phyloP scores from a whole-genome alignment of 2,797 vertebrate genomes.

The Potorous gilbertii region DNA sequence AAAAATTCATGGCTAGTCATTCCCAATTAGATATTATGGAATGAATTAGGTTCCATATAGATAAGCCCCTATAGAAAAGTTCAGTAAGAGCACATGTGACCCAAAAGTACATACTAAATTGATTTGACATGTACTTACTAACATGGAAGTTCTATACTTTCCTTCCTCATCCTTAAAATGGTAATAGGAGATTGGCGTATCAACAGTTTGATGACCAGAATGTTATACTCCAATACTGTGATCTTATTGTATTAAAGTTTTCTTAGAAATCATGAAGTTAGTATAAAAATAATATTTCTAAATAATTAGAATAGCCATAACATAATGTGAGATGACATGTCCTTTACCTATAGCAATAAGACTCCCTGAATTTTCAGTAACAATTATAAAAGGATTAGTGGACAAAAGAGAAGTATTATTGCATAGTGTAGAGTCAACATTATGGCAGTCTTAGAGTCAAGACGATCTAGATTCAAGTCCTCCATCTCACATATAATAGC shows the following conservation, averaged over 20 bases:
- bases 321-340: neutral
- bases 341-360: neutral
- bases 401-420: neutral
- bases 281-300: neutral
- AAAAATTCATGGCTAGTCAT: conserved; percentile 63
- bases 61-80: conserved; percentile 41
- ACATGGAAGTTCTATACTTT: conserved; percentile 37
- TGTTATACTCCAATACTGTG: conserved; percentile 20
- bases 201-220: neutral
- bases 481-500: neutral
- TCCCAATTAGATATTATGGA: conserved; percentile 55
- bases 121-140: conserved; percentile 16
- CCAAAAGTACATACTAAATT: conserved; percentile 32
- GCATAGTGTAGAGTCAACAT: neutral
- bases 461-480: neutral
- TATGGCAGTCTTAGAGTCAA: neutral
- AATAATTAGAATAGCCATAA: neutral
- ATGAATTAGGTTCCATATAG: conserved; percentile 38
- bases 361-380: neutral
- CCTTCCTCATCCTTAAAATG: neutral
- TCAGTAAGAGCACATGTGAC: conserved; percentile 37
- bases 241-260: neutral
- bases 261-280: neutral
- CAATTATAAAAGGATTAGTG: neutral
- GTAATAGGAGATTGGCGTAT: conserved; percentile 10